phyloP scores from a whole-genome alignment of 2,797 vertebrate species.

The Anguilla megastoma region DNA sequence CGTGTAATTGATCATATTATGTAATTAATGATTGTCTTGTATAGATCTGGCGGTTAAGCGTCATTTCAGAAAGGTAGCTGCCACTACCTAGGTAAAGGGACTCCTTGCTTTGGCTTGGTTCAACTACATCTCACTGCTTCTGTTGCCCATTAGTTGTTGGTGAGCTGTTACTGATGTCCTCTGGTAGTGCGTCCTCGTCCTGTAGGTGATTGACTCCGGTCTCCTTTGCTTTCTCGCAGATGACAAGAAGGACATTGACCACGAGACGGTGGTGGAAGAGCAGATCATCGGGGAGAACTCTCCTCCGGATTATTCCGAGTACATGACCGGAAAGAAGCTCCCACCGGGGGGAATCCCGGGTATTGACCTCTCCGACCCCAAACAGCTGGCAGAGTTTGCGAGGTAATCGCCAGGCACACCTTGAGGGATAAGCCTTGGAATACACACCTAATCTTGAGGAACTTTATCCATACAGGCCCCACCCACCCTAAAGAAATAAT shows the following conservation, averaged over 20 bases:
- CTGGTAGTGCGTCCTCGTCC: background rate
- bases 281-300: slow-evolving; percentile 96
- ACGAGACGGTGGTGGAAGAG: slow-evolving; percentile 97
- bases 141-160: background rate
- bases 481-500: background rate
- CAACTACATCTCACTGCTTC: too few species aligned
- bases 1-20: too few species aligned
- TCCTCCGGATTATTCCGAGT: slow-evolving; percentile 96
- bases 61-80: too few species aligned
- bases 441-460: background rate
- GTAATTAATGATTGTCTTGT: too few species aligned
- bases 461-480: background rate
- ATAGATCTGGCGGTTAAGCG: too few species aligned
- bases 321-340: slow-evolving; percentile 98
- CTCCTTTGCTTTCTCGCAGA: slow-evolving; percentile 72
- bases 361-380: slow-evolving; percentile 96
- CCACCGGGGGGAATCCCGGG: slow-evolving; percentile 96
- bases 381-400: slow-evolving; percentile 97
- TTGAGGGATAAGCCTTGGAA: background rate
- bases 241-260: slow-evolving; percentile 99
- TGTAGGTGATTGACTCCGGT: background rate
- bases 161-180: background rate
- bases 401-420: slow-evolving; percentile 73
- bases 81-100: background rate
- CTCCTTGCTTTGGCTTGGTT: background rate